Evolutionary conservation across 2,113 vertebrate species (phyloP).

Genomic region (Pseudopipra pipra): DNA sequence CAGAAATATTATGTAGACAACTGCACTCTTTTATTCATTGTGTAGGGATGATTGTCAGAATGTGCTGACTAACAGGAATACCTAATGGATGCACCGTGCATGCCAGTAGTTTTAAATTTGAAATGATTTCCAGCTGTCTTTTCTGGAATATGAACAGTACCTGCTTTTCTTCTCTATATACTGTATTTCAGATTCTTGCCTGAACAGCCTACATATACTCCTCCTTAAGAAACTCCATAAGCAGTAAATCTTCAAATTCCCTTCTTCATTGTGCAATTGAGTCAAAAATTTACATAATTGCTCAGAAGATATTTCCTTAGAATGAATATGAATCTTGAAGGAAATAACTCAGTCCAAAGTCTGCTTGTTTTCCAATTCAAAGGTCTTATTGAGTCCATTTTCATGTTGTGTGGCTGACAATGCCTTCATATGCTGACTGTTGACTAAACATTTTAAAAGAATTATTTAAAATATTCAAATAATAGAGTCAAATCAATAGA

Average conservation of each 20-base stretch:
- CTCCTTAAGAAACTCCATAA: neutral
- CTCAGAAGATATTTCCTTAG: conserved; percentile 1
- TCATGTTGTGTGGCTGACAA: neutral
- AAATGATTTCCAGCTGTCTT: conserved; percentile 46
- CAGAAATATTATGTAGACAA: neutral
- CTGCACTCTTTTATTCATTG: neutral
- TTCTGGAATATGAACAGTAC: conserved; percentile 32
- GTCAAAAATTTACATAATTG: neutral
- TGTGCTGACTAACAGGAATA: conserved; percentile 51
- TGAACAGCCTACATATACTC: neutral
- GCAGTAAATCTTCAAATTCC: neutral
- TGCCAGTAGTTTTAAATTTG: conserved; percentile 18
- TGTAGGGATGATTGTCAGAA: conserved; percentile 27
- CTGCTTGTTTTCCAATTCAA: conserved; percentile 9
- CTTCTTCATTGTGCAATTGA: neutral
- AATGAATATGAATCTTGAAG: neutral
- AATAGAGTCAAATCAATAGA: neutral
- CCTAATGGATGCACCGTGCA: neutral
- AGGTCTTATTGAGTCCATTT: conserved; percentile 10
- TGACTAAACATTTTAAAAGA: neutral
- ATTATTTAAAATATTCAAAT: neutral
- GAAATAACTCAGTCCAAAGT: neutral
- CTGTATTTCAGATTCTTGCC: conserved; percentile 2
- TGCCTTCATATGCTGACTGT: neutral
- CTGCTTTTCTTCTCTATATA: conserved; percentile 36